Conservation (phyloP, 1,140 invertebrate species). For the Aphelenchoides fujianensis region DNA sequence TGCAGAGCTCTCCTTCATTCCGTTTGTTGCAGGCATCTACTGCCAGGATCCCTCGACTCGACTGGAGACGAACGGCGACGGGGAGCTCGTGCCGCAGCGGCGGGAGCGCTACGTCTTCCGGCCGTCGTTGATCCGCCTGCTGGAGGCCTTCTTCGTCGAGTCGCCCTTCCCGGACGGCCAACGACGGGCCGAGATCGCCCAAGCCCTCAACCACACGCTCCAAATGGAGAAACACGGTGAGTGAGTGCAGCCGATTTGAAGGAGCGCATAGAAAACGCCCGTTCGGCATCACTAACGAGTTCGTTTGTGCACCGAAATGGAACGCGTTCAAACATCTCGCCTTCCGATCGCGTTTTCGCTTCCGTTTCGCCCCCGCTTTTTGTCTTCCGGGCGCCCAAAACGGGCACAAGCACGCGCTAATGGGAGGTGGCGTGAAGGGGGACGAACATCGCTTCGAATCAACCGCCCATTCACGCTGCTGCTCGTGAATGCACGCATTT, state of each 20-base stretch:
- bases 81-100: constrained; percentile 58
- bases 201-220: constrained; percentile 50
- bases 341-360: too few relatives aligned
- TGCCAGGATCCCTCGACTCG: constrained; percentile 55
- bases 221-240: constrained; percentile 56
- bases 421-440: too few relatives aligned
- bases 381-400: too few relatives aligned
- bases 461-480: too few relatives aligned
- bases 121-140: constrained; percentile 51
- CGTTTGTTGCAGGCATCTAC: constrained; percentile 36
- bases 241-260: not conserved
- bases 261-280: too few relatives aligned
- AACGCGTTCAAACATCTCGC: too few relatives aligned
- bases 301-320: too few relatives aligned
- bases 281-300: too few relatives aligned
- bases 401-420: too few relatives aligned
- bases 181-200: constrained; percentile 53
- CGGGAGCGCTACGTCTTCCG: constrained; percentile 61
- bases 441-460: too few relatives aligned
- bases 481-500: too few relatives aligned
- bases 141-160: constrained; percentile 52
- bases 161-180: constrained; percentile 54
- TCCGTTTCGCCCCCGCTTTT: too few relatives aligned
- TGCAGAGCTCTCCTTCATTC: not conserved
- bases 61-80: constrained; percentile 59